Base-by-base conservation (phyloP, 2,797 vertebrate species). In the Strix occidentalis region DNA sequence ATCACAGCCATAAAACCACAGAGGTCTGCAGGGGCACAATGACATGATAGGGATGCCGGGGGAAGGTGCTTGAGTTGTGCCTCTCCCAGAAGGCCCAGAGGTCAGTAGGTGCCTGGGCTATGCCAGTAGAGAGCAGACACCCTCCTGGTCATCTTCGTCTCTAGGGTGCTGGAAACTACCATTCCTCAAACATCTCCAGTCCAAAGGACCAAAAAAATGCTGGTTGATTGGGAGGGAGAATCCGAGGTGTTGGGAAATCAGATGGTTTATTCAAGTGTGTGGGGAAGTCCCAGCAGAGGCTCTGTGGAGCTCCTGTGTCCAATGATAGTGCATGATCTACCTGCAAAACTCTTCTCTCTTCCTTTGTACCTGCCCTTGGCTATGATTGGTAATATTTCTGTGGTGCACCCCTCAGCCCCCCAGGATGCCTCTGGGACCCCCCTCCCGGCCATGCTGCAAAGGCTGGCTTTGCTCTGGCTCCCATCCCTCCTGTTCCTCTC, bases 371-470 rank as follows among this genome's bases (percentile, higher is more conserved):
- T 63, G 35, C 29, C 33, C 35, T 74, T 63, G 64, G 33, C 51
- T 70, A 46, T 53, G 31, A 83, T 1, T 74, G 65, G 35, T 84
- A 63, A 11, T 70, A 24, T 7, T 26, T 81, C 46, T 19, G 37
- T 11, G 51, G 54, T 70, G 56, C 46, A 37, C 13, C 10, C 56
- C 39, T 84, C 48, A n/a, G 9, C 10, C 21, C 10, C 21, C 29
- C 21, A 24, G 6, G 14, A 10, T 33, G 26, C 24, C 63, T 61
- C 31, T 7, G 16, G 28, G 39, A 45, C 4, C 3, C 26, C 4
- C 0, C 64, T 90, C 41, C 64, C 53, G 74, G 19, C 1, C 0
- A 0, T 41, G 46, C 39, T 69, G 41, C 72, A 61, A 69, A 60
- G 24, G 8, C 41, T 66, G 46, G 56, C 61, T 87, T 63, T 81